These are phyloP conservation scores for Zosterops borbonicus DNA, from an alignment of 2,113 vertebrate species.

Conservation along the genomic window DNA sequence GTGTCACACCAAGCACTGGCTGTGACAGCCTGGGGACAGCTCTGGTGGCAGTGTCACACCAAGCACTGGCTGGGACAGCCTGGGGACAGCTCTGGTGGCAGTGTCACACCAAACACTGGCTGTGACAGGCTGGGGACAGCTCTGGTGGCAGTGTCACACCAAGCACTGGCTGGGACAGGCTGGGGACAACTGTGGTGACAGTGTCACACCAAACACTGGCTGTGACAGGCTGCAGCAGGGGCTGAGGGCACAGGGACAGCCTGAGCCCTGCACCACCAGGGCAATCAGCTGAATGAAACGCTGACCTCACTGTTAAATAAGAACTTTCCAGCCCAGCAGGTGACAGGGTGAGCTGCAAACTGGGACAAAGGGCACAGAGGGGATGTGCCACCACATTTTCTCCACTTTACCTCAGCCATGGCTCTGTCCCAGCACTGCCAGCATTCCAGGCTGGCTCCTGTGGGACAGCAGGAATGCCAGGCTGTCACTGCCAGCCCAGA, in stretches of 20 bases:
- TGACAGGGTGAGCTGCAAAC: neutral
- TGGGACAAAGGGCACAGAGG: neutral
- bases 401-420: neutral
- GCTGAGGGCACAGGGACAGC: neutral
- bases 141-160: no score
- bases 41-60: no score
- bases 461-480: neutral
- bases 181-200: neutral
- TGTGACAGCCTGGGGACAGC: no score
- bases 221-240: neutral
- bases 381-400: neutral
- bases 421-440: neutral
- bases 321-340: neutral
- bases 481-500: neutral
- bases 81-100: neutral
- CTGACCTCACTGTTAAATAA: neutral
- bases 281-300: neutral
- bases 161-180: neutral
- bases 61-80: no score
- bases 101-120: no score
- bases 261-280: neutral
- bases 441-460: rapidly evolving
- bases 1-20: no score
- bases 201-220: no score
- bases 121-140: no score